Evolutionary conservation across 2,113 vertebrate species (phyloP), one percentile per base, ranked within the genome.

Genomic region (Acanthisitta chloris): DNA sequence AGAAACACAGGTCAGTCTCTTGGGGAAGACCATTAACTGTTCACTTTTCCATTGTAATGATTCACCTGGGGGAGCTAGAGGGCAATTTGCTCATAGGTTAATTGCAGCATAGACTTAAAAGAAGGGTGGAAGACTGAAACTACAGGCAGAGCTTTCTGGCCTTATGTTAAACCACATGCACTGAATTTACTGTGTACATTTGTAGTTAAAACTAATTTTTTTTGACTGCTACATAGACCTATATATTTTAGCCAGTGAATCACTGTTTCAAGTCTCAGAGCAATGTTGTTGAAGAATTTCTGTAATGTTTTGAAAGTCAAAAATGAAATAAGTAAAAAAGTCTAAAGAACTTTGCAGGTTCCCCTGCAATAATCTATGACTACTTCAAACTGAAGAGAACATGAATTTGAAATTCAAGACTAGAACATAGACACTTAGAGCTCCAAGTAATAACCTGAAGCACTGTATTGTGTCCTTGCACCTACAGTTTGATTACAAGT

Each of bases 31-130:
- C 46, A 92, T 78, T 71, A 86, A 73, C 34, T 77, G 74, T 40
- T 92, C 64, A 38, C 55, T 94, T 88, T 73, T 64, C 67, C 88
- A 88, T 58, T 92, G 59, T 69, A 94, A 78, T 12, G 46, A 77
- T 96, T 96, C 96, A 95, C 93, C 82, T 96, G 96, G 96, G 96
- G 96, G 96, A 96, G 96, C 96, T 96, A 97, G 90, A 97, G 94
- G 71, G 92, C 90, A 96, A 94, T 94, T 86, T 96, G 87, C 95
- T 84, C 82, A 77, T 12, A 95, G 51, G 79, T 93, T 95, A 95
- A 90, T 52, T 78, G 86, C 23, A 71, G 34, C 25, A 78, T 26
- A n/a, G 36, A 43, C 79, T 91, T 88, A 70, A 66, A 57, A n/a
- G 55, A 91, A 72, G 54, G 23, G 43, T 67, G 36, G 64, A 90